A percentile compares a stretch with the other conserved stretches of the same genome.
These are phyloP conservation scores for Brachyhypopomus gauderio DNA, from an alignment of 2,113 vertebrate species.

Conservation along the genomic window DNA sequence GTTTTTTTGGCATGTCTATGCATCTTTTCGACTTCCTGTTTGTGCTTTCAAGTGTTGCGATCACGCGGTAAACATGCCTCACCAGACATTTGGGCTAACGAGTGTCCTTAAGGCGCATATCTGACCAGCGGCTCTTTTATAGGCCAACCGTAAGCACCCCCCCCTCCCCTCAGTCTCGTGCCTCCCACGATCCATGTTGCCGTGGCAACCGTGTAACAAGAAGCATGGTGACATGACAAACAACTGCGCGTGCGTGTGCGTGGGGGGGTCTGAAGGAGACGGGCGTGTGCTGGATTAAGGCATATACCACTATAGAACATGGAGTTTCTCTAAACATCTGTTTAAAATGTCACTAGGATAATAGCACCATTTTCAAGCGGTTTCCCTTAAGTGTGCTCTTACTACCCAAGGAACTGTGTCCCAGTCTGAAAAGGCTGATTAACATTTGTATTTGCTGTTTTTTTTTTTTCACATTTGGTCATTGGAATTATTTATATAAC, in stretches of 20 bases:
- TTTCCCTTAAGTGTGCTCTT: constrained; percentile 12
- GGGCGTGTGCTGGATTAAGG: not conserved
- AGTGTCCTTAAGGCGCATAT: not conserved
- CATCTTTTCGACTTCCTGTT: not conserved
- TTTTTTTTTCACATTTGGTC: constrained; percentile 55
- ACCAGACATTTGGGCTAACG: not conserved
- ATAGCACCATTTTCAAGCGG: constrained; percentile 70
- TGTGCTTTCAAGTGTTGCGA: constrained; percentile 21
- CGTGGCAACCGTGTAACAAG: constrained; percentile 30
- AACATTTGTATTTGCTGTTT: constrained; percentile 35
- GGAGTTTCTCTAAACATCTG: not conserved
- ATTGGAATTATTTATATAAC: constrained; percentile 48
- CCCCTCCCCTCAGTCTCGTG: no score
- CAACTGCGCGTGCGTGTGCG: constrained; percentile 8
- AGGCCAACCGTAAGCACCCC: not conserved
- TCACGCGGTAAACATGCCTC: not conserved
- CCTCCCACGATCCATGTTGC: constrained; percentile 26
- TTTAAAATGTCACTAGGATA: constrained; percentile 16
- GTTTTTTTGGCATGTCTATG: not conserved
- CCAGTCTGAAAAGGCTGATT: constrained; percentile 56
- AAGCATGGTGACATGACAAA: constrained; percentile 19
- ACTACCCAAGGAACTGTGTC: constrained; percentile 40
- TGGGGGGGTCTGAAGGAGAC: not conserved
- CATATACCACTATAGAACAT: constrained; percentile 21
- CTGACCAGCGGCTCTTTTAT: not conserved